Evolutionary conservation across 2,888 invertebrate species (phyloP).

Genomic region (Diachrysia chrysitis): DNA sequence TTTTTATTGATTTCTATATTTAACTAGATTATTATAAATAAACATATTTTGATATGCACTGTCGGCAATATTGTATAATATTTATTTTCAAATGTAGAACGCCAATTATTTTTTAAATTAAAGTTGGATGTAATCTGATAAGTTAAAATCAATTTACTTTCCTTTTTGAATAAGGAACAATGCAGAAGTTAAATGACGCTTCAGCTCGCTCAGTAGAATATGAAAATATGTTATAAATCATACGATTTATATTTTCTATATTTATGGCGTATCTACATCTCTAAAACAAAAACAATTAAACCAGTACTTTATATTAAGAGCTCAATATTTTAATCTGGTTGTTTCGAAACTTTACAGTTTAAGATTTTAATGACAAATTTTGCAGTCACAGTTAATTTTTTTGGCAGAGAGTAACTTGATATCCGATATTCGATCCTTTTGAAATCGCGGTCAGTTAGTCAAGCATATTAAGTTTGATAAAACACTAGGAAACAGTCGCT

Average conservation of each 20-base stretch:
- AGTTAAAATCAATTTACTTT: conserved; percentile 1
- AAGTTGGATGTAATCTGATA: not conserved
- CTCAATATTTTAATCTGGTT: too few species aligned
- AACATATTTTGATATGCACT: not conserved
- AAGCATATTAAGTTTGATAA: not conserved
- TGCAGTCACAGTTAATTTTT: not conserved
- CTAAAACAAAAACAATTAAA: too few species aligned
- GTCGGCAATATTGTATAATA: not conserved
- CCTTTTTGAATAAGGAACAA: conserved; percentile 4
- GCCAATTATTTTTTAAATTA: not conserved
- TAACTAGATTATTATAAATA: not conserved
- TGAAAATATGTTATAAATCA: not conserved
- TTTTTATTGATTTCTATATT: not conserved
- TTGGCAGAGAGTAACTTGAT: not conserved
- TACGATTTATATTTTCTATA: too few species aligned
- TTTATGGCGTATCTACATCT: too few species aligned
- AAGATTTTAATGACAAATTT: not conserved
- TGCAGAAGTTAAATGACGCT: not conserved
- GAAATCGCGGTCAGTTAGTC: conserved; percentile 1
- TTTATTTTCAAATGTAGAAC: not conserved
- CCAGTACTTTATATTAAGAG: too few species aligned
- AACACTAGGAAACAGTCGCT: conserved; percentile 19
- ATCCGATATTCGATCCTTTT: not conserved
- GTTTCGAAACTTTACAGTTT: not conserved
- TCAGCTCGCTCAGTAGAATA: not conserved